Evolutionary conservation across 2,888 invertebrate species (phyloP), one percentile per base, ranked within the genome.

Genomic region (Alviniconcha strummeri): DNA sequence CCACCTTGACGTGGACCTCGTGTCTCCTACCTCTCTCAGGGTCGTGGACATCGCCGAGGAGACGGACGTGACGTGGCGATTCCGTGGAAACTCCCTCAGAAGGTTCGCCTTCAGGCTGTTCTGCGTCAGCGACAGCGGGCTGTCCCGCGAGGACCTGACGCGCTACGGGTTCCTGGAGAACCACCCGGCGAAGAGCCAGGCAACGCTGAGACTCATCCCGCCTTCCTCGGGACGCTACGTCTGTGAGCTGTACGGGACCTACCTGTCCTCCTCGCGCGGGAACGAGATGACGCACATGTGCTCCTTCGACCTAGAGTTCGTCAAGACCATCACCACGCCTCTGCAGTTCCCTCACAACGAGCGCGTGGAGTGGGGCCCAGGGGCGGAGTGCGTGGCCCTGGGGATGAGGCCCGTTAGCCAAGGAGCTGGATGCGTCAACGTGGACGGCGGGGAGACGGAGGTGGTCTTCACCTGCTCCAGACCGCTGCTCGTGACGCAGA

Each of bases 291-390:
- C 87, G n/a, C 88, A 89, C 74, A 85, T 90, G 9, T 85, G 87
- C 54, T 89, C 90, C 8, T 90, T 89, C 72, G 86, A 88, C 52
- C 85, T 90, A 13, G 86, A 86, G 56, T 89, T 88, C 57, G 80
- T 87, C 52, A 83, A 83, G 17, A 85, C 88, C 11, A 84, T 85
- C 77, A 84, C 87, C 11, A 86, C 88, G 54, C 88, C 88, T 19
- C 82, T 87, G 71, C 89, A 90, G 17, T 86, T 91, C 55, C 92
- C 92, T 3, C 88, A 88, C 79, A 90, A 89, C 77, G 92, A 91
- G 54, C 88, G 90, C 56, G 90, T 91, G 57, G 92, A 92, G 60
- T 92, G 92, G 92, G 92, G 92, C 0, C 91, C 92, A 5, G 92
- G 91, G 6, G 85, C 88, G 7, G 91, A 91, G 79, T 88, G 89